Evolutionary conservation across 2,888 invertebrate genomes (phyloP), one percentile per base, ranked within the genome.

Genomic region (Ctena decussata): DNA sequence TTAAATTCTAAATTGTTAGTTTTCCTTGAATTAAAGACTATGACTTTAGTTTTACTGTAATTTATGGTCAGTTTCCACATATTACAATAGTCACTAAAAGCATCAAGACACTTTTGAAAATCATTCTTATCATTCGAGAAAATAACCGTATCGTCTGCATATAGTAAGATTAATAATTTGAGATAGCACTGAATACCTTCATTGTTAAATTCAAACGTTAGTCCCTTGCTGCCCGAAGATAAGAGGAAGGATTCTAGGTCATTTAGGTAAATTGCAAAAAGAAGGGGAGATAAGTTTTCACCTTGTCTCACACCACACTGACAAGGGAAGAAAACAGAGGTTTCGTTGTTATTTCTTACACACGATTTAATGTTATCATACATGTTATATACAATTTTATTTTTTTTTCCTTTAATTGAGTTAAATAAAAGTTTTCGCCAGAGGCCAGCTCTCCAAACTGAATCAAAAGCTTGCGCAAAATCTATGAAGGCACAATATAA

Each of bases 41-140:
- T 73, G 49, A 49, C 69, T 71, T 81, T 76, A 32, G 81, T 81
- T 46, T 53, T 82, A 71, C 41, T 71, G 37, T 39, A 44, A 39
- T 69, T 69, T 69, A 35, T 30, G 6, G 11, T 35, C 15, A 69
- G 35, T 69, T 69, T 69, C 69, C 69, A 69, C 6, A 69, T 12
- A 27, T 69, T 3, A 27, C 69, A 30, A n/a, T 69, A 69, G 6
- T 69, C 32, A 35, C 27, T 21, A 30, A 69, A 69, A 27, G 11
- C 69, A 35, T 69, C n/a, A 15, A 69, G 32, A 35, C 27, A n/a
- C 27, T 69, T 69, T 69, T 69, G 24, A 21, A 69, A 35, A 35
- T 30, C 18, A 6, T 30, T 5, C 27, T 69, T 27, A 21, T 69
- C 21, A 30, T 69, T 35, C 8, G 69, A 30, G n/a, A 69, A 69